A percentile compares a stretch with the other conserved stretches of the same genome.
These are phyloP conservation scores for Isoperla grammatica DNA, from an alignment of 2,888 invertebrate genomes.

Conservation along the genomic window DNA sequence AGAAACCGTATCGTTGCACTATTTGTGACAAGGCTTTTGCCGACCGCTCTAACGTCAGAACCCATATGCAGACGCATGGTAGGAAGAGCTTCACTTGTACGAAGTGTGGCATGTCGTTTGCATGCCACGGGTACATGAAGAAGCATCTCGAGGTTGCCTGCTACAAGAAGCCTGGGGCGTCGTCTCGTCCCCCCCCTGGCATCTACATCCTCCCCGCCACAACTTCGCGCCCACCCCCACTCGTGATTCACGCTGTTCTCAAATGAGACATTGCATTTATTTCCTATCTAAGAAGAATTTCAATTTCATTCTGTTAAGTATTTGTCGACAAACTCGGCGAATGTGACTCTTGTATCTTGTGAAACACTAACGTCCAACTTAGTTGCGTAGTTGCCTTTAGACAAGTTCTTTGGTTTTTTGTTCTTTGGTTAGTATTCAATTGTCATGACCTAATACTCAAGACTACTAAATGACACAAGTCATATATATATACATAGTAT, in stretches of 20 bases:
- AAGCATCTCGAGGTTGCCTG: conserved; percentile 93
- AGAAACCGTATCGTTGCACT: conserved; percentile 89
- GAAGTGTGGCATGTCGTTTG: conserved; percentile 85
- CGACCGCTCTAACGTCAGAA: conserved; percentile 86
- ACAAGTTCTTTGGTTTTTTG: not conserved
- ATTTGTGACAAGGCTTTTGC: conserved; percentile 94
- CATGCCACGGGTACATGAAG: conserved; percentile 90
- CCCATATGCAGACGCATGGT: conserved; percentile 92
- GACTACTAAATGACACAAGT: no score
- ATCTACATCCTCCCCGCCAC: conserved; percentile 20
- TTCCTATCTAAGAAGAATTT: no score
- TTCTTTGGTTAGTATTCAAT: no score
- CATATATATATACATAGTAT: no score
- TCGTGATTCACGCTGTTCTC: conserved; percentile 7
- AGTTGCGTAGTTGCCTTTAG: not conserved
- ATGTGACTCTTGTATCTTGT: conserved; percentile 10
- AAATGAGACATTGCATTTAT: no score
- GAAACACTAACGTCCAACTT: conserved; percentile 10
- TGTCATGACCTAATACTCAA: no score
- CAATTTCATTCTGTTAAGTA: conserved; percentile 2
- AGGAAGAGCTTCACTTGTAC: conserved; percentile 86
- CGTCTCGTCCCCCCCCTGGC: not conserved
- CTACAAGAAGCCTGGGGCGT: conserved; percentile 50
- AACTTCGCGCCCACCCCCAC: conserved; percentile 7
- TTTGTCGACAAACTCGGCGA: conserved; percentile 6